Conservation (phyloP, 2,113 vertebrate species). For the Gymnogyps californianus region DNA sequence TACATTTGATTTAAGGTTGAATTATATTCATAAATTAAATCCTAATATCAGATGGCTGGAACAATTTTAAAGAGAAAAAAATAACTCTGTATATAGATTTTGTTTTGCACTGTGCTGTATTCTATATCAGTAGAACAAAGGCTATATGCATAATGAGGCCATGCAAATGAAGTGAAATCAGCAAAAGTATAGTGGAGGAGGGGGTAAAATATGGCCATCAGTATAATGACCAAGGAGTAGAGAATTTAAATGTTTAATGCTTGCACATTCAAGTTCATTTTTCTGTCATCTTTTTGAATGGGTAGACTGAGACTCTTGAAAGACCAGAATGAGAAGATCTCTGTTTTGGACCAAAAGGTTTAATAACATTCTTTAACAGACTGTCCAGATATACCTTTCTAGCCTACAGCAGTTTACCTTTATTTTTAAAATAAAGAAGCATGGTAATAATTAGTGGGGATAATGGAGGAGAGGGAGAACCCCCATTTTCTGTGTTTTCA, state of each 20-base stretch:
- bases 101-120: constrained; percentile 64
- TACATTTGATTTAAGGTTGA: constrained; percentile 28
- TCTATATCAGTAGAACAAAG: constrained; percentile 83
- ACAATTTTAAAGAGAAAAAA: constrained; percentile 48
- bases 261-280: constrained; percentile 62
- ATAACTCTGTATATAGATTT: neutral
- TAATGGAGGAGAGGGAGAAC: neutral
- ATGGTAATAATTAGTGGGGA: constrained; percentile 51
- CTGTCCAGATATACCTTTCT: neutral
- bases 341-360: constrained; percentile 31
- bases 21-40: constrained; percentile 17
- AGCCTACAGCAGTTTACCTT: neutral
- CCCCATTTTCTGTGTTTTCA: constrained; percentile 23
- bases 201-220: constrained; percentile 68
- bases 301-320: constrained; percentile 54
- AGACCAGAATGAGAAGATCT: constrained; percentile 61
- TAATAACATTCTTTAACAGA: constrained; percentile 51
- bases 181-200: constrained; percentile 75
- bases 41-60: constrained; percentile 26
- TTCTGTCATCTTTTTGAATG: constrained; percentile 60
- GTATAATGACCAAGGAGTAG: constrained; percentile 70
- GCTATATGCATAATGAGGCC: constrained; percentile 80
- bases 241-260: constrained; percentile 78
- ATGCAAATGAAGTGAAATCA: constrained; percentile 90
- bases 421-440: neutral